A percentile compares a stretch with the other conserved stretches of the same genome.
Evolutionary conservation across 2,888 invertebrate genomes (phyloP).

Genomic region (Mythimna pallens): DNA sequence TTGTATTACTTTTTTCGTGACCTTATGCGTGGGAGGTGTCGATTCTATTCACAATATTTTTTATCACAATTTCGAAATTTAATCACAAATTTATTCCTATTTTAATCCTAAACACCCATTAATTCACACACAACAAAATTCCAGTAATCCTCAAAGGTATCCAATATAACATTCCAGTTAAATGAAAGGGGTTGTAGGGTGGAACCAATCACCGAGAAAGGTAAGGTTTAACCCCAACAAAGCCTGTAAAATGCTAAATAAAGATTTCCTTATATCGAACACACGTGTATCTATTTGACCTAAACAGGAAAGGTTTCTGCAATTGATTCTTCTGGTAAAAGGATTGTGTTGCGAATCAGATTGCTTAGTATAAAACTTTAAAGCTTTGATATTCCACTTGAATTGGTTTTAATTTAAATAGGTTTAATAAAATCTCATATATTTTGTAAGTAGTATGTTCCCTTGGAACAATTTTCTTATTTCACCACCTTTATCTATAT

Average conservation of each 20-base stretch:
- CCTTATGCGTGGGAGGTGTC: too few species aligned
- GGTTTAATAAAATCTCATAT: background rate
- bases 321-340: slow-evolving; percentile 61
- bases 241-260: slow-evolving; percentile 74
- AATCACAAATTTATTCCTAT: background rate
- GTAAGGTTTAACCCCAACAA: slow-evolving; percentile 75
- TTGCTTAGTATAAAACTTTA: slow-evolving; percentile 36
- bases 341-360: slow-evolving; percentile 53
- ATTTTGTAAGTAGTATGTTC: too few species aligned
- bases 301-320: slow-evolving; percentile 49
- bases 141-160: slow-evolving; percentile 29
- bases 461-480: too few species aligned
- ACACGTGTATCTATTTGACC: slow-evolving; percentile 63
- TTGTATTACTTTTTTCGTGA: too few species aligned
- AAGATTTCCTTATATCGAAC: slow-evolving; percentile 72
- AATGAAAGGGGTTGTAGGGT: slow-evolving; percentile 68
- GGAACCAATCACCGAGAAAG: slow-evolving; percentile 82
- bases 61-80: background rate
- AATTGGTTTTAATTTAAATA: background rate
- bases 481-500: too few species aligned
- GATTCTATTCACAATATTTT: background rate
- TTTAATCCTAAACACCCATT: background rate
- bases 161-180: slow-evolving; percentile 51
- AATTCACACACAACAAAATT: slow-evolving; percentile 23
- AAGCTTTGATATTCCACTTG: slow-evolving; percentile 4